Evolutionary conservation across 2,888 invertebrate genomes (phyloP).

Genomic region (Exocentrus adspersus): DNA sequence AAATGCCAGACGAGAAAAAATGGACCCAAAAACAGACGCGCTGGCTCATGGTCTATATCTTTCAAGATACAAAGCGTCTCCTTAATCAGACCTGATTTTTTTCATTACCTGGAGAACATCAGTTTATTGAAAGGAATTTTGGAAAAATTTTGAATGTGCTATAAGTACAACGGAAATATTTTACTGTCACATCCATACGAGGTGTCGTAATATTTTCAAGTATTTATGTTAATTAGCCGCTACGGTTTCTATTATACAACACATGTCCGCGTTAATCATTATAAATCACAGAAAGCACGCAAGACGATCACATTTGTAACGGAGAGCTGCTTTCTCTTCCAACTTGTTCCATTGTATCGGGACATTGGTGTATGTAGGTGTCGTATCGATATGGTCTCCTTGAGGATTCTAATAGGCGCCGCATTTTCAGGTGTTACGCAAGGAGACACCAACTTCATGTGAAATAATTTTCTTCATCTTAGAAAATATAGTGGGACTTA

Average conservation of each 20-base stretch:
- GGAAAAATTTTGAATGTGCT: too few relatives aligned
- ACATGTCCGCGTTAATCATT: slow-evolving; percentile 43
- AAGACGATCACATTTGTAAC: slow-evolving; percentile 40
- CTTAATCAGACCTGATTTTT: too few relatives aligned
- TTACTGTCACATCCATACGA: slow-evolving; percentile 10
- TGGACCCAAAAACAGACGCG: too few relatives aligned
- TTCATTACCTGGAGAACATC: too few relatives aligned
- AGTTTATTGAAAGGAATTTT: too few relatives aligned
- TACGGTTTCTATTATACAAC: slow-evolving; percentile 31
- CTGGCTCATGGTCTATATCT: too few relatives aligned
- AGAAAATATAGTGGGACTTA: too few relatives aligned
- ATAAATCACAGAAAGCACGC: slow-evolving; percentile 43
- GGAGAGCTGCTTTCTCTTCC: slow-evolving; percentile 46
- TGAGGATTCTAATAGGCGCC: slow-evolving; percentile 30
- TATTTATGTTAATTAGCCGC: slow-evolving; percentile 24
- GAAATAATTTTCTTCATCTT: neutral
- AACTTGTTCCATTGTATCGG: slow-evolving; percentile 44
- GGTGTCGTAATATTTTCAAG: slow-evolving; percentile 20
- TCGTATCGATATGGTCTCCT: slow-evolving; percentile 35
- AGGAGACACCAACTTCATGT: neutral
- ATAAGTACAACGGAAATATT: slow-evolving; percentile 9
- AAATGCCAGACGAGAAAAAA: too few relatives aligned
- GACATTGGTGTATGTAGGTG: slow-evolving; percentile 31
- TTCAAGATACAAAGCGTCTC: too few relatives aligned
- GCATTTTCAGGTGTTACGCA: slow-evolving; percentile 32